These are phyloP conservation scores for Mormyrus iriodes DNA, from an alignment of 2,113 vertebrate species.

Conservation along the genomic window DNA sequence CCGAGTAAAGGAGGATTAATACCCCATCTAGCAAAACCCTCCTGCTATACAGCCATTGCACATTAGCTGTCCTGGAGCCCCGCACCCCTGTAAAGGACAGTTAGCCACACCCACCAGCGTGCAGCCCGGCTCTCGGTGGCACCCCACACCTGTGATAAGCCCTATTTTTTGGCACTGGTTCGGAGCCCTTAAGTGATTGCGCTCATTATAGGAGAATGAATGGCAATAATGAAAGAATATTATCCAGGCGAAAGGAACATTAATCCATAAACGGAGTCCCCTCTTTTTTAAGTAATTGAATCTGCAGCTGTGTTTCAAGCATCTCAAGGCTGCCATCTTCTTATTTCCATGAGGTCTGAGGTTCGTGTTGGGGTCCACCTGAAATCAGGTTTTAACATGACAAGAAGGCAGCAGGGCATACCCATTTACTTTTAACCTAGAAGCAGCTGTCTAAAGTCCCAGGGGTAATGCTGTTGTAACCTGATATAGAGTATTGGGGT, in stretches of 20 bases:
- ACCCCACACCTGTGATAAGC: conserved; percentile 24
- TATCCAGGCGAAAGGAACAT: background rate
- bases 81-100: conserved; percentile 57
- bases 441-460: background rate
- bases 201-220: conserved; percentile 18
- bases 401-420: background rate
- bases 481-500: background rate
- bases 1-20: background rate
- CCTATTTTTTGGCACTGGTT: conserved; percentile 23
- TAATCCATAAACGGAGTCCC: background rate
- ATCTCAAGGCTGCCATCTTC: background rate
- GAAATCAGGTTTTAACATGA: background rate
- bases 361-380: background rate
- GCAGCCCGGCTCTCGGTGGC: conserved; percentile 43
- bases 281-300: background rate
- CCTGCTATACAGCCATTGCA: background rate
- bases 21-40: background rate
- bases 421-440: background rate
- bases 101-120: conserved; percentile 30
- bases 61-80: background rate
- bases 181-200: background rate
- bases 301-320: background rate
- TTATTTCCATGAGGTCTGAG: background rate
- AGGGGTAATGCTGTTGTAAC: background rate
- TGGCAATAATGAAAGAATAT: conserved; percentile 20